These are phyloP conservation scores for Pipistrellus pipistrellus DNA, from an alignment of 2,797 vertebrate genomes.

Conservation along the genomic window DNA sequence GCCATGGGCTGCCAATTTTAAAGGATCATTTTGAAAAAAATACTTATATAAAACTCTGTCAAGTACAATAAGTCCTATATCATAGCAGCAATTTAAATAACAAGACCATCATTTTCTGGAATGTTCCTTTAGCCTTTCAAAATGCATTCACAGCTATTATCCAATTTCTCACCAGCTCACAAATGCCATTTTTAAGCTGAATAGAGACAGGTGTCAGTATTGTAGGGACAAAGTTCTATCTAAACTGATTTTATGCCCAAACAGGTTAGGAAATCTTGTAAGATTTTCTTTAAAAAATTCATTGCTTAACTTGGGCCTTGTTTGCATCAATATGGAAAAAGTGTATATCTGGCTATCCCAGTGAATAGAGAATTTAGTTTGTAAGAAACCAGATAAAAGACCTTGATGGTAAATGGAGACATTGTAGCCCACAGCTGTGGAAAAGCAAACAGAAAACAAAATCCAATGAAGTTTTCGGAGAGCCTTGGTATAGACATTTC, in stretches of 20 bases:
- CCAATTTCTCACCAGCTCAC: background rate
- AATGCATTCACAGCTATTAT: background rate
- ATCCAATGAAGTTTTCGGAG: background rate
- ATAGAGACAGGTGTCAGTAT: background rate
- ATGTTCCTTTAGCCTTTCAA: background rate
- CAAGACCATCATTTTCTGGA: background rate
- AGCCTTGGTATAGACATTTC: background rate
- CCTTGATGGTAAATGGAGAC: background rate
- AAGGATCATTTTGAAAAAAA: background rate
- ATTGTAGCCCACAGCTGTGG: background rate
- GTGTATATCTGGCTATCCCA: background rate
- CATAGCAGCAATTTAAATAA: background rate
- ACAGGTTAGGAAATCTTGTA: background rate
- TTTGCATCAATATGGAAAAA: background rate
- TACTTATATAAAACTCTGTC: constrained; percentile 24
- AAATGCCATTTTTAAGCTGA: background rate
- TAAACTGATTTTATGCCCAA: background rate
- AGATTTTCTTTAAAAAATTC: background rate
- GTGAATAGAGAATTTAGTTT: background rate
- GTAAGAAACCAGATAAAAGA: background rate
- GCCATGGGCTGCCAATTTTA: background rate
- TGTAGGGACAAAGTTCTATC: background rate
- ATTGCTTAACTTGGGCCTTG: background rate
- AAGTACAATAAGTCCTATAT: background rate
- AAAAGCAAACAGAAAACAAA: background rate